Evolutionary conservation across 2,888 invertebrate species (phyloP).

Genomic region (Catocala fraxini): DNA sequence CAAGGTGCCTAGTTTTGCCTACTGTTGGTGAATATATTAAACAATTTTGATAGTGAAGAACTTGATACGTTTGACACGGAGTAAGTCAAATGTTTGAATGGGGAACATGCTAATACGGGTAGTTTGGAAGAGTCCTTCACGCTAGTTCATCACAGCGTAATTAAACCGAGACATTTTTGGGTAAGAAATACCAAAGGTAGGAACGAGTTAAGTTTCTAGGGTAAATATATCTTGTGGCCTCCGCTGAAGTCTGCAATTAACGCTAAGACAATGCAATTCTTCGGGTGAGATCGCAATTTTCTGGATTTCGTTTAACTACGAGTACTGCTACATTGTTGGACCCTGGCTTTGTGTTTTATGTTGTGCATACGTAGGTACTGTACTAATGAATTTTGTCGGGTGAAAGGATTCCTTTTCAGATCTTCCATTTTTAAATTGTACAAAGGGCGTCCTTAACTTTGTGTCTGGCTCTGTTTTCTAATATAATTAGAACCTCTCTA

Average conservation of each 20-base stretch:
- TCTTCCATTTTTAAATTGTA: neutral
- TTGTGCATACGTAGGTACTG: neutral
- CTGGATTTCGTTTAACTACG: conserved; percentile 15
- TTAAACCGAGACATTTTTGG: conserved; percentile 24
- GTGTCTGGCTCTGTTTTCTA: neutral
- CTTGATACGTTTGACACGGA: conserved; percentile 36
- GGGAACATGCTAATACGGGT: conserved; percentile 23
- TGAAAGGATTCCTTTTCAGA: neutral
- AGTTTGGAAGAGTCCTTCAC: conserved; percentile 28
- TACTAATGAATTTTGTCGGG: conserved; percentile 2
- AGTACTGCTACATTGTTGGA: conserved; percentile 11
- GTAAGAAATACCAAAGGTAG: conserved; percentile 12
- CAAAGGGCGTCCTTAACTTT: neutral
- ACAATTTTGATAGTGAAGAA: conserved; percentile 39
- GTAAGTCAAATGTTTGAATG: conserved; percentile 38
- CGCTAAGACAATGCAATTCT: conserved; percentile 31
- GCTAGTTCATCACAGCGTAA: conserved; percentile 35
- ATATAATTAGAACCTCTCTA: too few species aligned
- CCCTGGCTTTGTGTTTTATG: conserved; percentile 11
- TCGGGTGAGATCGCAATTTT: conserved; percentile 18
- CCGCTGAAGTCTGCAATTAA: conserved; percentile 22
- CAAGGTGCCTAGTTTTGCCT: conserved; percentile 30
- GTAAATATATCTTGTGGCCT: conserved; percentile 10
- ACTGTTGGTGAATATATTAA: conserved; percentile 33
- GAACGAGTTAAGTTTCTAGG: conserved; percentile 16